Evolutionary conservation across 2,113 vertebrate species (phyloP), one percentile per base, ranked within the genome.

Genomic region (Sardina pilchardus): DNA sequence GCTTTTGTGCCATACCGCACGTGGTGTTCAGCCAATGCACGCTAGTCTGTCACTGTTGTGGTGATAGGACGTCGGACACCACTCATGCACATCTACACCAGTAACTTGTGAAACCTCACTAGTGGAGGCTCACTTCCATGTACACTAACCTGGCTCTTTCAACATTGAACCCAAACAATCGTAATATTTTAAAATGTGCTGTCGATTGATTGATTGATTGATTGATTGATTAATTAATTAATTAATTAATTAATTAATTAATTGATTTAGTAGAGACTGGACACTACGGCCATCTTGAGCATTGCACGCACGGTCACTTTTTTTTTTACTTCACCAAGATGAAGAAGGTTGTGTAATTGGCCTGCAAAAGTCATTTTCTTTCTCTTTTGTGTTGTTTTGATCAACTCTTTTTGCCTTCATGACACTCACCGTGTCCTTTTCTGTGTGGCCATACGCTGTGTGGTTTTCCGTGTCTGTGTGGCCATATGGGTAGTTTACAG

Each of bases 221-320:
- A 50, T 50, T 50, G 48, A 17, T 50, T 16, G 12, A 50, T 81
- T 24, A 48, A 48, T 71, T 81, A 56, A 44, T 30, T 63, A 16
- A 26, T 9, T 82, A 17, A 53, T 56, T 56, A 1, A 50, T 17
- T 50, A 3, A 50, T 50, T 50, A 12, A 17, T 50, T 16, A 3
- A 50, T 81, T 24, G 53, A 48, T 71, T 81, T 47, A 44, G 34
- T 63, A 30, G 78, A 36, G 83, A 67, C 44, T 87, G 42, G 75
- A 82, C 26, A 56, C 78, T 3, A 85, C 17, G 85, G 83, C 86
- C 34, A 59, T 75, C 87, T 78, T 85, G 83, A 59, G 80, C 86
- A 83, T 89, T 85, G 87, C 89, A 89, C 86, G 5, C 89, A 89
- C 87, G 5, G 90, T 90, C 91, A 90, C 89, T 90, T 92, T 92